Percentiles rank a stretch among this genome's conserved stretches.
phyloP scores from a whole-genome alignment of 2,113 vertebrate species.

The Pelusios castaneus region DNA sequence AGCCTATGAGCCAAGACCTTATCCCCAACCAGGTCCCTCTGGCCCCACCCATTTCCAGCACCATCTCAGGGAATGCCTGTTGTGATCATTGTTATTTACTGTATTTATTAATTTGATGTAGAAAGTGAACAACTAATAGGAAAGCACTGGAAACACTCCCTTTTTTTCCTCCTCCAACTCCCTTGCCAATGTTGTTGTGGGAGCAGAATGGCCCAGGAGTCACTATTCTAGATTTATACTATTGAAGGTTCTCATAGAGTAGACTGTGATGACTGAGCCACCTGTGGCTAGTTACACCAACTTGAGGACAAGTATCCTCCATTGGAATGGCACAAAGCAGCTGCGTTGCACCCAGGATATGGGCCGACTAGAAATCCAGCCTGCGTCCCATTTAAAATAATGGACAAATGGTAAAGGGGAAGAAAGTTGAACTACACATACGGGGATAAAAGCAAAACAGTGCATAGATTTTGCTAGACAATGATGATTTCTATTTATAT shows the following conservation, averaged over 20 bases:
- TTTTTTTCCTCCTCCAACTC: not conserved
- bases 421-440: not conserved
- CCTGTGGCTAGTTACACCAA: not conserved
- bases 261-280: not conserved
- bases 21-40: too few relatives aligned
- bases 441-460: not conserved
- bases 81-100: not conserved
- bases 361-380: not conserved
- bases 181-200: not conserved
- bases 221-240: not conserved
- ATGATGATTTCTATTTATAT: slow-evolving; percentile 8
- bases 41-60: too few relatives aligned
- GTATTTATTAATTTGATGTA: not conserved
- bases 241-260: not conserved
- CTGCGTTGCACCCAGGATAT: not conserved
- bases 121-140: not conserved
- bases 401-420: not conserved
- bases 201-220: not conserved
- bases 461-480: slow-evolving; percentile 34
- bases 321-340: not conserved
- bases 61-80: too few relatives aligned
- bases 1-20: too few relatives aligned
- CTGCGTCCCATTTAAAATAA: not conserved
- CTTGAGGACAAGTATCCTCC: not conserved
- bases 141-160: not conserved